Evolutionary conservation across 2,888 invertebrate genomes (phyloP).

Genomic region (Drosophila siamana): DNA sequence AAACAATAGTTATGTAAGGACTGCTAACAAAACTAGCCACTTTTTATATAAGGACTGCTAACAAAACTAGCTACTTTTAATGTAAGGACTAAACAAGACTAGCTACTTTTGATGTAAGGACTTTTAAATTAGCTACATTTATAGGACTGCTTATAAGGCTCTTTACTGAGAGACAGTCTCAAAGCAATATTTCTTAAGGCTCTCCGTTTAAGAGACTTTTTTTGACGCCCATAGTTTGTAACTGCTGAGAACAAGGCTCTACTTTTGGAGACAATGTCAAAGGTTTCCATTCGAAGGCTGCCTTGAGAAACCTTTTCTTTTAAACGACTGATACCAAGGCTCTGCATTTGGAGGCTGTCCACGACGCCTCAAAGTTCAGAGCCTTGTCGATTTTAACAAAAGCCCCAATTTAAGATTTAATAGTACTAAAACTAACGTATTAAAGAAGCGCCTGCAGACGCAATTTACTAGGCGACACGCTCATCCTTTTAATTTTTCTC

Average conservation of each 20-base stretch:
- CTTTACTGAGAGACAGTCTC: no score
- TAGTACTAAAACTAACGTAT: neutral
- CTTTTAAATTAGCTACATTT: neutral
- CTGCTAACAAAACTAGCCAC: neutral
- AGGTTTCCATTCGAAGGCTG: neutral
- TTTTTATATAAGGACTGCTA: neutral
- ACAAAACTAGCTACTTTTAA: no score
- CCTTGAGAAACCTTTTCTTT: neutral
- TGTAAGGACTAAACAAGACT: neutral
- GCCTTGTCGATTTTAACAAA: conserved; percentile 13
- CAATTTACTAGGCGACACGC: neutral
- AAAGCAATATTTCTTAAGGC: neutral
- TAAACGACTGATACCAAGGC: conserved; percentile 12
- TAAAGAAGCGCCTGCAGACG: neutral
- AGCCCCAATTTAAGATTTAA: neutral
- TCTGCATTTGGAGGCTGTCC: conserved; percentile 12
- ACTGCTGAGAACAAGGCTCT: neutral
- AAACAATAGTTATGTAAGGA: neutral
- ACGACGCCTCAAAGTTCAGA: conserved; percentile 22
- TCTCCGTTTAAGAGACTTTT: neutral
- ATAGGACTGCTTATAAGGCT: no score
- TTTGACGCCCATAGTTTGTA: neutral
- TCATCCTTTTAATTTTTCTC: conserved; percentile 16
- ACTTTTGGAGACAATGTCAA: no score
- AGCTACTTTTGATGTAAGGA: neutral